phyloP scores from a whole-genome alignment of 2,888 invertebrate species.

The Hypolimnas misippus region DNA sequence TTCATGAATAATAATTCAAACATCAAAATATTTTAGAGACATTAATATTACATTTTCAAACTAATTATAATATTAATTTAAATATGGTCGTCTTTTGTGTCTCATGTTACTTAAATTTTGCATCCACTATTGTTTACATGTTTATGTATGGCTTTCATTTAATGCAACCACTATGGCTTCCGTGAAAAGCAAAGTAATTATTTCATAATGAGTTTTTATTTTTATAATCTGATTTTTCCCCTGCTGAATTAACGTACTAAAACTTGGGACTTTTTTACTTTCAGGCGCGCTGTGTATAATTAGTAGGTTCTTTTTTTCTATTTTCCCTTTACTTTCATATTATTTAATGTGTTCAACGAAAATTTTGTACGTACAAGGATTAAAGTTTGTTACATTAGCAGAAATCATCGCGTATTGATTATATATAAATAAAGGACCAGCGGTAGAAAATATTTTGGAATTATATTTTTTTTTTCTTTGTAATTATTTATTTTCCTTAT shows the following conservation, averaged over 20 bases:
- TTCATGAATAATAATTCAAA: slow-evolving; percentile 5
- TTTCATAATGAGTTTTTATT: slow-evolving; percentile 4
- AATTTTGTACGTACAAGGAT: neutral
- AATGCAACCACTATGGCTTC: slow-evolving; percentile 1
- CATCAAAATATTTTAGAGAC: neutral
- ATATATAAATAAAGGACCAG: no score
- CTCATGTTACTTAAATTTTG: neutral
- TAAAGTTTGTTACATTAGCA: no score
- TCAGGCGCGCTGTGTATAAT: neutral
- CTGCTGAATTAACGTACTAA: neutral
- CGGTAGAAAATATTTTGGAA: no score
- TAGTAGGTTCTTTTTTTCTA: neutral
- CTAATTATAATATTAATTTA: neutral
- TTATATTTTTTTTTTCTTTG: no score
- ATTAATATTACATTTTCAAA: neutral
- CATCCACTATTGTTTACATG: neutral
- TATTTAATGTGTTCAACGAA: neutral
- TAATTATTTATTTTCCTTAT: no score
- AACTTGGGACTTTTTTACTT: neutral
- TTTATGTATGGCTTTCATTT: neutral
- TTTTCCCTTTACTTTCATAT: neutral
- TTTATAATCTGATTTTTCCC: neutral
- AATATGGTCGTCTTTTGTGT: neutral
- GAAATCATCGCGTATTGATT: no score
- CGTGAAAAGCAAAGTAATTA: neutral